phyloP scores from a whole-genome alignment of 2,113 vertebrate genomes.

The Paralichthys olivaceus region DNA sequence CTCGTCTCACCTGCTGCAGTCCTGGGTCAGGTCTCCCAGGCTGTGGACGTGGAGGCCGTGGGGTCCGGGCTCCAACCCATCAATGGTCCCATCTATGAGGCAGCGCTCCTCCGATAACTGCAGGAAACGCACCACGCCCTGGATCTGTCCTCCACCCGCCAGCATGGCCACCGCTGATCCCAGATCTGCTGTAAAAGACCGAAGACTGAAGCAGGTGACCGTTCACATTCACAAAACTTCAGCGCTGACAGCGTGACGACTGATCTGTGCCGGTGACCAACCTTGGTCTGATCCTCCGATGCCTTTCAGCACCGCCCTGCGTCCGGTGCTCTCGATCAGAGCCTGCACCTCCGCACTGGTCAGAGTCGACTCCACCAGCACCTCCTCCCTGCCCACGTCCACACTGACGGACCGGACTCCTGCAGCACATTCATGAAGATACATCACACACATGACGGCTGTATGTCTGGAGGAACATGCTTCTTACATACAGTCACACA shows the following conservation, averaged over 20 bases:
- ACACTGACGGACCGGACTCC: constrained; percentile 83
- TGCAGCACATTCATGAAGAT: constrained; percentile 43
- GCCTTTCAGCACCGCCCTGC: constrained; percentile 87
- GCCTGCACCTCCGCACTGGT: constrained; percentile 83
- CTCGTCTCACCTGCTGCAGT: constrained; percentile 84
- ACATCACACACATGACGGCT: no score
- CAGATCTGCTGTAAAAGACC: constrained; percentile 65
- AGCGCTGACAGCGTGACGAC: no score
- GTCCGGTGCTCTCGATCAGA: constrained; percentile 86
- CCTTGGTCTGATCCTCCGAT: constrained; percentile 81
- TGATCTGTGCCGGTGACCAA: constrained; percentile 52
- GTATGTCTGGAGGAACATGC: no score
- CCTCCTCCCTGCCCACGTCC: constrained; percentile 82
- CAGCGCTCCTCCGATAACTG: constrained; percentile 85
- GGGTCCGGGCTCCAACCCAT: constrained; percentile 85
- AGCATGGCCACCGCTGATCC: constrained; percentile 90
- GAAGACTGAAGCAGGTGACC: no score
- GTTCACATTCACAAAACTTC: no score
- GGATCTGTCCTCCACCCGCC: constrained; percentile 71
- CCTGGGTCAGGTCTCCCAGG: constrained; percentile 85
- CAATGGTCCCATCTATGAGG: constrained; percentile 90
- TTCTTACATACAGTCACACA: not conserved
- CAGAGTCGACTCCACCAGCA: constrained; percentile 86
- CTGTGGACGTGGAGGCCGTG: constrained; percentile 91
- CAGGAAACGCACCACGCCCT: constrained; percentile 89